Evolutionary conservation across 2,888 invertebrate genomes (phyloP), one percentile per base, ranked within the genome.

Genomic region (Trypoxylon attenuatum): DNA sequence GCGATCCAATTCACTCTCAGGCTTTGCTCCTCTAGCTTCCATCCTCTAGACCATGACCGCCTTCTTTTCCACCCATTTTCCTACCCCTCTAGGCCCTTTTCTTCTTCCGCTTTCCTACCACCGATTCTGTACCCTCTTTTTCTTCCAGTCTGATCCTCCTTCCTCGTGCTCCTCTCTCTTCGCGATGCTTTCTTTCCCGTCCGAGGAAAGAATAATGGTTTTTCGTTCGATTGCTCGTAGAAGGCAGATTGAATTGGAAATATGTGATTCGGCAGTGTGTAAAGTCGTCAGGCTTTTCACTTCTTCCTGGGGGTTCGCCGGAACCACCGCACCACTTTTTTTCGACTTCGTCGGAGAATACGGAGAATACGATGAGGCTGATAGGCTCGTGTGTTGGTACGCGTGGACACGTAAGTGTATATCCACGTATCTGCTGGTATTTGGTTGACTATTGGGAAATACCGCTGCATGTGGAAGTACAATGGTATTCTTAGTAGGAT

Each of bases 181-280:
- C 22, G 46, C 29, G 27, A 46, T 64, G 45, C 57, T 57, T 58
- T 64, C 58, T 54, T 27, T 29, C 42, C 66, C 64, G 53, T 63
- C 62, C 69, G 33, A 61, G 65, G 54, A 59, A 78, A 81, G 79
- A 84, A 82, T 81, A 82, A 84, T 82, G 81, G 78, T 71, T 83
- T 82, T 78, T 78, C 81, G 76, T 82, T 79, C 80, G 77, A 80
- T 76, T 76, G 80, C 50, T 67, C 69, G 67, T 65, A 50, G 60
- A 61, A 70, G 71, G 74, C 73, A 81, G 81, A 79, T 81, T 80
- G 82, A 83, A 84, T 83, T 81, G 81, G 74, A 83, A 84, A 82
- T 82, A 82, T 82, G 81, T 75, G 79, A 83, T 82, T 79, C 78
- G 77, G 71, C 76, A 79, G 77, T 76, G 79, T 82, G 80, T 81